Percentiles rank a stretch among this genome's conserved stretches.
Conservation (phyloP, 1,140 invertebrate genomes). For the Saxidomus purpurata region DNA sequence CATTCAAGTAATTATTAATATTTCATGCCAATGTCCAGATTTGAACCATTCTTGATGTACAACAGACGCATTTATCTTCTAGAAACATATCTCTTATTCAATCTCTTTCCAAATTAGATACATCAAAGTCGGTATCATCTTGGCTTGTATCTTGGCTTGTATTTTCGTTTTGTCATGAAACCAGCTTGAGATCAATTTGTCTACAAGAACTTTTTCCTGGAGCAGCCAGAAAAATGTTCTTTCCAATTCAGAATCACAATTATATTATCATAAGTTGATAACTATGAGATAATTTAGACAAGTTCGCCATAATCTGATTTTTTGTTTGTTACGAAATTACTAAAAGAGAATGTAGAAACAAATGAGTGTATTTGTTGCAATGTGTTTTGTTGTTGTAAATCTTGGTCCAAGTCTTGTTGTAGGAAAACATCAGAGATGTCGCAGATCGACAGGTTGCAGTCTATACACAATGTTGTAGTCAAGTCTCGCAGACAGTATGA, state of each 20-base stretch:
- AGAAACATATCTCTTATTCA: background rate
- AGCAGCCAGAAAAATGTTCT: background rate
- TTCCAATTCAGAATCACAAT: background rate
- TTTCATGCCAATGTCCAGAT: no score
- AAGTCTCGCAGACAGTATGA: no score
- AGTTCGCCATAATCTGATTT: background rate
- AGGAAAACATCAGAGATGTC: no score
- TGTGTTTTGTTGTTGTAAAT: no score
- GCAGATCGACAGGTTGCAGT: no score
- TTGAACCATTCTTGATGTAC: no score
- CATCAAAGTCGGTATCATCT: background rate
- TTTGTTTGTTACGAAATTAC: background rate
- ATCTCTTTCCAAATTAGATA: background rate
- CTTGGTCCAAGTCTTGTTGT: no score
- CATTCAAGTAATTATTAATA: no score
- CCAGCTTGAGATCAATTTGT: background rate
- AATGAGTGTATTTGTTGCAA: no score
- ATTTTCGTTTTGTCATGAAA: background rate
- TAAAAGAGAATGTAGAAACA: no score
- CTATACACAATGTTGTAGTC: no score
- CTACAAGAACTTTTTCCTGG: background rate
- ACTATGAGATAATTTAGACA: background rate
- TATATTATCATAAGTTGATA: background rate
- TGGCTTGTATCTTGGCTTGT: background rate
- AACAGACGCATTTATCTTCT: no score